Conservation (phyloP, 2,888 invertebrate species). For the Auanema sp. region DNA sequence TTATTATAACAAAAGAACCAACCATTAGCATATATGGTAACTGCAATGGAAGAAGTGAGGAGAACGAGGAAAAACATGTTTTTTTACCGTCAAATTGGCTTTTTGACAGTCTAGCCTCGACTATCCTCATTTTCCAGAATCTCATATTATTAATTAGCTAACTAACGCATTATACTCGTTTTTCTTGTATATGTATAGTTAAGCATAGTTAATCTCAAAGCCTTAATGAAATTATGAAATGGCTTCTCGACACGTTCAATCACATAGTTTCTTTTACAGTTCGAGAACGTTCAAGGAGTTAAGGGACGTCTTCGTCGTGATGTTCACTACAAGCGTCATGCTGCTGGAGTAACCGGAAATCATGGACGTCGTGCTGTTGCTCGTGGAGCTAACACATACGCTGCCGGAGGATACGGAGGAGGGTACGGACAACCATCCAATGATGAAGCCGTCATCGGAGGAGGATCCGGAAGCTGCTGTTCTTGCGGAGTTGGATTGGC, state of each 20-base stretch:
- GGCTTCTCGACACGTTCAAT: too few relatives aligned
- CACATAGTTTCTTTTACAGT: slow-evolving; percentile 11
- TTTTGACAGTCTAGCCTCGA: too few relatives aligned
- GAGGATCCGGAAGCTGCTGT: slow-evolving; percentile 28
- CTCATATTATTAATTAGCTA: too few relatives aligned
- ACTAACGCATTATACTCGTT: too few relatives aligned
- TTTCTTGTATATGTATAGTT: too few relatives aligned
- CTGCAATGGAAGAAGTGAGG: too few relatives aligned
- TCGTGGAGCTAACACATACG: slow-evolving; percentile 16
- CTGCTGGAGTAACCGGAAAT: slow-evolving; percentile 4
- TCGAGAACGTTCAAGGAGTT: slow-evolving; percentile 17
- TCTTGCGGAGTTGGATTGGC: slow-evolving; percentile 42
- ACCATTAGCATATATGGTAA: too few relatives aligned
- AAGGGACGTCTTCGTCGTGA: slow-evolving; percentile 17
- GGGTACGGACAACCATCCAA: slow-evolving; percentile 12
- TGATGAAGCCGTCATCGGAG: slow-evolving; percentile 10
- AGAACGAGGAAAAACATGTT: too few relatives aligned
- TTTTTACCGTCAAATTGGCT: too few relatives aligned
- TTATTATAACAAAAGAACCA: too few relatives aligned
- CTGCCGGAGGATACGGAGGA: slow-evolving; percentile 14
- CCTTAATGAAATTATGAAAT: background rate
- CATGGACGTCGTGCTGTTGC: slow-evolving; percentile 16
- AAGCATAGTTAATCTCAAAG: background rate
- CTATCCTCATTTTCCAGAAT: too few relatives aligned
- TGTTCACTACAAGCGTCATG: slow-evolving; percentile 9